Conservation (phyloP, 2,888 invertebrate genomes). For the Lochmaea crataegi region DNA sequence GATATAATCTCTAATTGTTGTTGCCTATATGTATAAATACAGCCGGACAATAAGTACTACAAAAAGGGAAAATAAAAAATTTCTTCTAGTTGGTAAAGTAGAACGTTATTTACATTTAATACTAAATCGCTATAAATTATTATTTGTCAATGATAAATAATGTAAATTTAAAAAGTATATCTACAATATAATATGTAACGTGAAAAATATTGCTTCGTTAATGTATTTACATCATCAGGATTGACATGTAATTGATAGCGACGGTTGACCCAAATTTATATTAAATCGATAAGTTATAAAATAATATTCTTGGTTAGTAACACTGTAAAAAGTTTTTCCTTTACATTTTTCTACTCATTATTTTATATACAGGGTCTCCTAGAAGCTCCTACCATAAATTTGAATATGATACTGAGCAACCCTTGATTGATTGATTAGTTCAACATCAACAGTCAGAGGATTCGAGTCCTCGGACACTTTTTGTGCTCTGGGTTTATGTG, state of each 20-base stretch:
- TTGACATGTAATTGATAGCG: background rate
- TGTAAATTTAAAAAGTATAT: background rate
- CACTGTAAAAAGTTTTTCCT: too few species aligned
- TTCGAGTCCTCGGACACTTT: too few species aligned
- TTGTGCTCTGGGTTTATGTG: too few species aligned
- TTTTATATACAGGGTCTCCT: too few species aligned
- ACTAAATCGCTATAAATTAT: background rate
- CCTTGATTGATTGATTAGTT: too few species aligned
- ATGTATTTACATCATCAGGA: background rate
- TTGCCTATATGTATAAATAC: too few species aligned
- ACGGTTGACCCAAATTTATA: background rate
- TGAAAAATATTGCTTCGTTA: background rate
- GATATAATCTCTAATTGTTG: background rate
- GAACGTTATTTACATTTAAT: background rate
- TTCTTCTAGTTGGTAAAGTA: background rate
- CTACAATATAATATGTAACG: background rate
- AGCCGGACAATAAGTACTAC: background rate
- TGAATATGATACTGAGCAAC: too few species aligned
- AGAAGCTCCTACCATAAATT: too few species aligned
- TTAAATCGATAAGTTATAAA: background rate
- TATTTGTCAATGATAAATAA: background rate
- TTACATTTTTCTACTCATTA: too few species aligned
- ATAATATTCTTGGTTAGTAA: too few species aligned
- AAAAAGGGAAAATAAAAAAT: conserved; percentile 2
- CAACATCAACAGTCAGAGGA: too few species aligned